These are phyloP conservation scores for Florisuga fusca DNA, from an alignment of 2,797 vertebrate genomes.

Conservation along the genomic window DNA sequence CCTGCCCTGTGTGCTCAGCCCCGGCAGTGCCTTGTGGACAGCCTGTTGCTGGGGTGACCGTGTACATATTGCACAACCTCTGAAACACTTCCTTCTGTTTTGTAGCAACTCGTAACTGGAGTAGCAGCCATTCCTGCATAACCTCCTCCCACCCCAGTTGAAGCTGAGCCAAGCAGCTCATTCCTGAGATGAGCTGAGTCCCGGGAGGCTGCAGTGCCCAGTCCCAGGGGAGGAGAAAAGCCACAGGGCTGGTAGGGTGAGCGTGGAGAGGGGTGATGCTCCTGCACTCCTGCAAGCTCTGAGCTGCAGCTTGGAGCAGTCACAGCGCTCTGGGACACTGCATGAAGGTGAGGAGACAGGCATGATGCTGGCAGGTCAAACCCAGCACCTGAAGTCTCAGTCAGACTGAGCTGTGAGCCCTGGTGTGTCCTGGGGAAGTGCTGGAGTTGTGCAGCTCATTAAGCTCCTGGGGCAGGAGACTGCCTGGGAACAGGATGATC, in stretches of 20 bases:
- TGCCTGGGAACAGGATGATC: background rate
- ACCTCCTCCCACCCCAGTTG: slow-evolving; percentile 43
- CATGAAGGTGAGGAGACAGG: background rate
- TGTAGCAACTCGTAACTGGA: slow-evolving; percentile 54
- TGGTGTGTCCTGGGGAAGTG: rapidly evolving
- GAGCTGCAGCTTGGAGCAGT: background rate
- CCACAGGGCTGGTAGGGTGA: background rate
- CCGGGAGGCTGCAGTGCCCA: background rate
- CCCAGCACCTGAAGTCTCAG: background rate
- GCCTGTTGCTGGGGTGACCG: slow-evolving; percentile 42
- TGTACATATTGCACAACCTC: slow-evolving; percentile 62
- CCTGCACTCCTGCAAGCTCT: background rate
- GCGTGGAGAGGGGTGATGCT: background rate
- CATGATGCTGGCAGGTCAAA: background rate
- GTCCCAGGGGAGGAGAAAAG: background rate
- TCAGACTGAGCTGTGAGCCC: background rate
- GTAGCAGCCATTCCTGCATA: background rate
- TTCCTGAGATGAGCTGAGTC: background rate
- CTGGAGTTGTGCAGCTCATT: background rate
- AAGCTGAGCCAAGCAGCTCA: background rate
- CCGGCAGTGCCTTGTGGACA: background rate
- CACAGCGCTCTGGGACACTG: rapidly evolving
- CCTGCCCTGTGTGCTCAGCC: rapidly evolving
- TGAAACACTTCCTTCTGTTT: slow-evolving; percentile 63
- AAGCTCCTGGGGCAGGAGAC: background rate